phyloP scores from a whole-genome alignment of 2,888 invertebrate genomes.

The Protophormia terraenovae region DNA sequence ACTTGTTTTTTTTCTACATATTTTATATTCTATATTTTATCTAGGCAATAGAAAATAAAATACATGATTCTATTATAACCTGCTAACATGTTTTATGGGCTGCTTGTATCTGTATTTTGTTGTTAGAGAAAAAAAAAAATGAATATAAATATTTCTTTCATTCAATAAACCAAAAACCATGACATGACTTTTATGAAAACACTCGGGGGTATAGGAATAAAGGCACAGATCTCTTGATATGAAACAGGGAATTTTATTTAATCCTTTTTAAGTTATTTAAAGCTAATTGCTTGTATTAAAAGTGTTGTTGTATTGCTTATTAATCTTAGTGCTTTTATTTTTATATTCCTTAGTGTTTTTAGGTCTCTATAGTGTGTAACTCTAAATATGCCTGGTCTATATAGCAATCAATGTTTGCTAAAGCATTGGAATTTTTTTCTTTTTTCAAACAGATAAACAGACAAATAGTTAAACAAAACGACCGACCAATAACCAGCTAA shows the following conservation, averaged over 20 bases:
- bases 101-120: neutral
- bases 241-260: too few relatives aligned
- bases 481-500: slow-evolving; percentile 3
- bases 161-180: slow-evolving; percentile 27
- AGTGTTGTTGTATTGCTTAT: neutral
- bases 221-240: too few relatives aligned
- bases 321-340: neutral
- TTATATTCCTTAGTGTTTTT: neutral
- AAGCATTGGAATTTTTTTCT: slow-evolving; percentile 40
- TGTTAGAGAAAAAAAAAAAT: neutral
- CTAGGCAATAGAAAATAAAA: neutral
- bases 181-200: neutral
- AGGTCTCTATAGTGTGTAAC: neutral
- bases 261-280: neutral
- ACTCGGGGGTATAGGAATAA: neutral
- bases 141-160: slow-evolving; percentile 2
- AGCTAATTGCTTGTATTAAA: too few relatives aligned
- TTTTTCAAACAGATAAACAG: slow-evolving; percentile 4
- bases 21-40: neutral
- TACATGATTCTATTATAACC: slow-evolving; percentile 20
- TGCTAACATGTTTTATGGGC: slow-evolving; percentile 38
- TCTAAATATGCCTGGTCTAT: slow-evolving; percentile 9
- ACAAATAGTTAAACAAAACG: neutral
- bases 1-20: neutral
- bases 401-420: slow-evolving; percentile 47